These are phyloP conservation scores for Hemicordylus capensis DNA, from an alignment of 2,113 vertebrate genomes.

Conservation along the genomic window DNA sequence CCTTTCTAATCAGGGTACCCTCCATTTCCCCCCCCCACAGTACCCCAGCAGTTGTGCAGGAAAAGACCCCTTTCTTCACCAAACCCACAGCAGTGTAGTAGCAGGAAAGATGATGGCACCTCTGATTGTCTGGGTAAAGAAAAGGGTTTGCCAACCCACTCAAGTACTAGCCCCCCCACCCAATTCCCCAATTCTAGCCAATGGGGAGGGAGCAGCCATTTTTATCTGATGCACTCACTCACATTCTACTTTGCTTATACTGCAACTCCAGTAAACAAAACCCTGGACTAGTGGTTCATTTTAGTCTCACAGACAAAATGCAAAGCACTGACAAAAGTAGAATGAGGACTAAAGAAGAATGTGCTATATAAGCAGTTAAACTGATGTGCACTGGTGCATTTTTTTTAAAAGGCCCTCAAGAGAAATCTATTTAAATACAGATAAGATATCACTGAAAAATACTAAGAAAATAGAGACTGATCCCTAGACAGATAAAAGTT, in stretches of 20 bases:
- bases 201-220: background rate
- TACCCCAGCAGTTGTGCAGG: background rate
- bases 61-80: background rate
- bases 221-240: background rate
- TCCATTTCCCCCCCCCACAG: background rate
- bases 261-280: background rate
- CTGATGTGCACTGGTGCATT: background rate
- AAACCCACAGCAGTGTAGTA: background rate
- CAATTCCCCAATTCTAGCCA: too few species aligned
- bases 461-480: background rate
- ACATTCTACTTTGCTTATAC: background rate
- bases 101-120: background rate
- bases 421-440: background rate
- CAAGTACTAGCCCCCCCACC: background rate
- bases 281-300: background rate
- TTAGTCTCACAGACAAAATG: background rate
- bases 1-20: background rate
- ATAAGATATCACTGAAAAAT: background rate
- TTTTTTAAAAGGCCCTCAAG: background rate
- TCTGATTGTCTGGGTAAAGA: too few species aligned
- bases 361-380: background rate
- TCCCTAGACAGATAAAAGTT: background rate
- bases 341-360: background rate
- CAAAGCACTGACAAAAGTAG: background rate
- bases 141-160: background rate